These are phyloP conservation scores for Bombus polaris DNA, from an alignment of 1,140 invertebrate genomes.

Conservation along the genomic window DNA sequence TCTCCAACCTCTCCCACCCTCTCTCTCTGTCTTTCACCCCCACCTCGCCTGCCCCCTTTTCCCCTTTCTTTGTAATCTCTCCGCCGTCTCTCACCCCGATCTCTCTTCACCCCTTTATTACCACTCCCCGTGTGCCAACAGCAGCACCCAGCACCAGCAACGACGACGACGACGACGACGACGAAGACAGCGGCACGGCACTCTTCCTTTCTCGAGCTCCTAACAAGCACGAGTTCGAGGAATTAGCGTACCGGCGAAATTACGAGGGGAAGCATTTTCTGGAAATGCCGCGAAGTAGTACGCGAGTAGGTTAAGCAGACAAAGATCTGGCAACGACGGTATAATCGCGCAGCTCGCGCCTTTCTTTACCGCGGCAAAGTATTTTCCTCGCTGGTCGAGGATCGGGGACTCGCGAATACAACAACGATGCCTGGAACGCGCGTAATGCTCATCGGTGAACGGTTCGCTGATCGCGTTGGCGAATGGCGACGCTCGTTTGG, in stretches of 20 bases:
- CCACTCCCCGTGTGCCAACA: constrained; percentile 30
- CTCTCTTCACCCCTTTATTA: constrained; percentile 35
- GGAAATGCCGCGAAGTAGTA: not conserved
- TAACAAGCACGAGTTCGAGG: constrained; percentile 34
- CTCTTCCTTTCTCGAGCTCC: constrained; percentile 30
- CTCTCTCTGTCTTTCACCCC: not conserved
- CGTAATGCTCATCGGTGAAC: too few species aligned
- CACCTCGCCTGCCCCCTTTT: not conserved
- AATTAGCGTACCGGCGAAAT: constrained; percentile 23
- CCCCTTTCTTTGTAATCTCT: constrained; percentile 32
- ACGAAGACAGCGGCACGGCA: not conserved
- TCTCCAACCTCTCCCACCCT: not conserved
- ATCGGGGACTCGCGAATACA: not conserved
- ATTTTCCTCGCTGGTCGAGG: not conserved
- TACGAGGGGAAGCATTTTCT: not conserved
- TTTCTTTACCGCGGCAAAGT: too few species aligned
- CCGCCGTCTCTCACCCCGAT: constrained; percentile 22
- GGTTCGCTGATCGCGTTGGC: too few species aligned
- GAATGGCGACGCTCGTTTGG: too few species aligned
- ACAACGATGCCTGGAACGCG: too few species aligned
- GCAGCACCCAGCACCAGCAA: not conserved
- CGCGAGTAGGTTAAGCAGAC: constrained; percentile 12
- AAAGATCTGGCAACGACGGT: not conserved
- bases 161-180: not conserved
- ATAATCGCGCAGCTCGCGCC: not conserved